Conservation (phyloP, 2,888 invertebrate genomes). For the Ectemnius cavifrons region DNA sequence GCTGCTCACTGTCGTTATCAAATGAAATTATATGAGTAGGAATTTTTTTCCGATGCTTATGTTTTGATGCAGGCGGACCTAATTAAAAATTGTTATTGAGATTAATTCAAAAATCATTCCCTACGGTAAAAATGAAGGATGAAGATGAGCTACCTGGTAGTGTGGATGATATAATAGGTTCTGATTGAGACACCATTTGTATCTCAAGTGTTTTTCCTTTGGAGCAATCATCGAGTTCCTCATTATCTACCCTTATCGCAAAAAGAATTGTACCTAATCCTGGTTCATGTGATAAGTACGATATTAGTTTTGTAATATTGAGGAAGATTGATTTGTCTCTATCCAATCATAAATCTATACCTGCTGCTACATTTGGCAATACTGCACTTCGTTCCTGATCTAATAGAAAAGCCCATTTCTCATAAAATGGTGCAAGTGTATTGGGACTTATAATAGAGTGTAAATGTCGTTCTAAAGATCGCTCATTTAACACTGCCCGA, state of each 20-base stretch:
- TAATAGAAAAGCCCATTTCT: constrained; percentile 90
- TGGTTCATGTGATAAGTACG: constrained; percentile 65
- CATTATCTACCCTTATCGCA: constrained; percentile 93
- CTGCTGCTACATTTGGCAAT: constrained; percentile 92
- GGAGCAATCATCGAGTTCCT: constrained; percentile 85
- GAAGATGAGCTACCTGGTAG: constrained; percentile 79
- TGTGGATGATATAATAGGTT: constrained; percentile 86
- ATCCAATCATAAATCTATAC: constrained; percentile 77
- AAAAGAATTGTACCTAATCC: constrained; percentile 94
- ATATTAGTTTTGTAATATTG: constrained; percentile 8
- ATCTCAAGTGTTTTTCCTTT: constrained; percentile 78
- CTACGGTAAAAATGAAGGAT: too few species aligned
- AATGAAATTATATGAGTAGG: constrained; percentile 85
- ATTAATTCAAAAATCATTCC: too few species aligned
- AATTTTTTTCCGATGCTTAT: constrained; percentile 81
- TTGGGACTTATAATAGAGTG: constrained; percentile 72
- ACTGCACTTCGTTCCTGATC: constrained; percentile 89
- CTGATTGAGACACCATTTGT: constrained; percentile 77
- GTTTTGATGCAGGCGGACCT: constrained; percentile 56
- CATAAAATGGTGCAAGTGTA: constrained; percentile 81
- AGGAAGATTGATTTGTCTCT: background rate
- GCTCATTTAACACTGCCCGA: constrained; percentile 93
- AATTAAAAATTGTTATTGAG: constrained; percentile 7
- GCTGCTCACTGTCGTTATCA: constrained; percentile 81
- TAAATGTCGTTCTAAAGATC: constrained; percentile 86